Conservation (phyloP, 1,140 invertebrate species). For the Patella vulgata region DNA sequence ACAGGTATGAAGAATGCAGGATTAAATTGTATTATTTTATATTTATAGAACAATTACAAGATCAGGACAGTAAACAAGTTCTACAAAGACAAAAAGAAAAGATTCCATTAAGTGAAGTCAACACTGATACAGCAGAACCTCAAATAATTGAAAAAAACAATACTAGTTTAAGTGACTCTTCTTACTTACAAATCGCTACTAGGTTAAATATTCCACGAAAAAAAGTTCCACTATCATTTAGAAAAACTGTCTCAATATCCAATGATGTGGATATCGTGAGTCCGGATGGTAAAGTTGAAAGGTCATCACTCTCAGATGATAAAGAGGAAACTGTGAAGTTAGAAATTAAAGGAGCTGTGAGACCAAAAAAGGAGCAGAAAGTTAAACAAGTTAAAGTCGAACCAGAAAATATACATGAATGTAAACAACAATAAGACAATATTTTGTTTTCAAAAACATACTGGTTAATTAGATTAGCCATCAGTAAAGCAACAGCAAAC, state of each 20-base stretch:
- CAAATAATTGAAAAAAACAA: neutral
- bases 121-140: neutral
- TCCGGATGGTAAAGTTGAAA: no score
- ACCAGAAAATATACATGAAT: conserved; percentile 1
- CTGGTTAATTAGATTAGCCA: no score
- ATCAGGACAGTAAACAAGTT: no score
- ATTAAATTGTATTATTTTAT: no score
- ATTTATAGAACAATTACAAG: no score
- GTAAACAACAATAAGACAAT: conserved; percentile 12
- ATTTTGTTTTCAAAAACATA: neutral
- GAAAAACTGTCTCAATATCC: neutral
- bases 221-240: neutral
- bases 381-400: conserved; percentile 10
- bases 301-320: no score
- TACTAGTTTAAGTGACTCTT: neutral
- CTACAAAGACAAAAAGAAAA: conserved; percentile 8
- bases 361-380: neutral
- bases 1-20: no score
- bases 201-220: neutral
- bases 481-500: neutral
- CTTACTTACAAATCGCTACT: neutral
- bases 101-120: neutral
- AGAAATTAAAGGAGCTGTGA: neutral
- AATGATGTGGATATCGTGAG: neutral
- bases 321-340: no score